Evolutionary conservation across 2,113 vertebrate genomes (phyloP).

Genomic region (Leptosomus discolor): DNA sequence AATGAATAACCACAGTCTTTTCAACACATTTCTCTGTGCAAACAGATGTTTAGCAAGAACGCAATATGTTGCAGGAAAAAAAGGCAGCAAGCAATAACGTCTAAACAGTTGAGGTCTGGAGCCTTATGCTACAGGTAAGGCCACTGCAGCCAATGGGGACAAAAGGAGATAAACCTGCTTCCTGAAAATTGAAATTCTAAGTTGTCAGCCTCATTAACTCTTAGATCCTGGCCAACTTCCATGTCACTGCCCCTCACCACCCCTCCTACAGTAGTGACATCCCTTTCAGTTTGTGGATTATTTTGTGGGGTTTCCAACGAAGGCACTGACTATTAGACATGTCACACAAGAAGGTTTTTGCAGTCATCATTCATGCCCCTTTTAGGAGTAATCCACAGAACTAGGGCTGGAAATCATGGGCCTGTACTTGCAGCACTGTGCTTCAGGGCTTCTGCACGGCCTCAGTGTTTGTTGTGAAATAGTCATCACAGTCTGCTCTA

Average conservation of each 20-base stretch:
- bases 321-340: background rate
- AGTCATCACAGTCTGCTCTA: background rate
- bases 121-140: background rate
- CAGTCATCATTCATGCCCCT: background rate
- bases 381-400: background rate
- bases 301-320: background rate
- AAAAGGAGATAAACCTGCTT: background rate
- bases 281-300: background rate
- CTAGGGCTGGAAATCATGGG: background rate
- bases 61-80: conserved; percentile 4
- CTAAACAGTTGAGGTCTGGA: background rate
- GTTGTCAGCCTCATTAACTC: background rate
- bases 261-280: background rate
- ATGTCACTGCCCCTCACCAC: background rate
- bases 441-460: background rate
- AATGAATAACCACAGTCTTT: conserved; percentile 61
- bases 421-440: background rate
- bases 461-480: background rate
- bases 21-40: conserved; percentile 51
- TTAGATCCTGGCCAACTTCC: background rate
- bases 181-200: background rate
- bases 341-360: background rate
- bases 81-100: background rate
- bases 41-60: conserved; percentile 64
- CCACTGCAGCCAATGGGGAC: background rate